phyloP scores from a whole-genome alignment of 2,888 invertebrate species.

The Euzophera pinguis region DNA sequence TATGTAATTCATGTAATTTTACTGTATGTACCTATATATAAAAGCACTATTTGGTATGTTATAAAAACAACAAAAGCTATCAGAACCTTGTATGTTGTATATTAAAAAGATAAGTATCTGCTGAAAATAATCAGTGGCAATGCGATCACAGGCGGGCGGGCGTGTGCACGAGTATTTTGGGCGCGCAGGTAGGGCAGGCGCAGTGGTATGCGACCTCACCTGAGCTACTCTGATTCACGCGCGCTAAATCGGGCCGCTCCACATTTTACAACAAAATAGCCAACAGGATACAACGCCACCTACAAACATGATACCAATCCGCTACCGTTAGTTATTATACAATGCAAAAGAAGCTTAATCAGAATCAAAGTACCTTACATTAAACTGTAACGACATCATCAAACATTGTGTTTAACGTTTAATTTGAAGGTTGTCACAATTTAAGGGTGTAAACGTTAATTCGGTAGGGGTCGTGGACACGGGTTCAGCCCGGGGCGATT shows the following conservation, averaged over 20 bases:
- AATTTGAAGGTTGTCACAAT: constrained; percentile 65
- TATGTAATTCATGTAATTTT: too few species aligned
- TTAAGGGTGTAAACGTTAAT: constrained; percentile 71
- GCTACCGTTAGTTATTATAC: too few species aligned
- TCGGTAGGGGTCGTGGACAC: constrained; percentile 56
- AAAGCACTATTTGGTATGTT: too few species aligned
- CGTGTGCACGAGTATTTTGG: constrained; percentile 67
- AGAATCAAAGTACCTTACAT: constrained; percentile 1
- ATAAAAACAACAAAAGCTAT: constrained; percentile 33
- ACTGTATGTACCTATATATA: too few species aligned
- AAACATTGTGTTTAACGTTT: constrained; percentile 65
- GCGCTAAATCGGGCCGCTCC: constrained; percentile 69
- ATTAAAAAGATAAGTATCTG: constrained; percentile 36
- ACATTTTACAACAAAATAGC: constrained; percentile 52
- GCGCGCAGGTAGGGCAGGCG: constrained; percentile 71
- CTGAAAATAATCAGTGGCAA: constrained; percentile 51
- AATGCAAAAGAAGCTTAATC: background rate
- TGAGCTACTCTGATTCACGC: constrained; percentile 72
- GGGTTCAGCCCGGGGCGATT: constrained; percentile 73
- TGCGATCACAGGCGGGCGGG: constrained; percentile 44
- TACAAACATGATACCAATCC: too few species aligned
- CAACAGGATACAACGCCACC: constrained; percentile 36
- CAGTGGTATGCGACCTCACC: constrained; percentile 77
- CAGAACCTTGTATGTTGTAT: constrained; percentile 39
- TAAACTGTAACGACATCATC: constrained; percentile 20